Evolutionary conservation across 1,140 invertebrate species (phyloP), one percentile per base, ranked within the genome.

Genomic region (Daktulosphaira vitifoliae): DNA sequence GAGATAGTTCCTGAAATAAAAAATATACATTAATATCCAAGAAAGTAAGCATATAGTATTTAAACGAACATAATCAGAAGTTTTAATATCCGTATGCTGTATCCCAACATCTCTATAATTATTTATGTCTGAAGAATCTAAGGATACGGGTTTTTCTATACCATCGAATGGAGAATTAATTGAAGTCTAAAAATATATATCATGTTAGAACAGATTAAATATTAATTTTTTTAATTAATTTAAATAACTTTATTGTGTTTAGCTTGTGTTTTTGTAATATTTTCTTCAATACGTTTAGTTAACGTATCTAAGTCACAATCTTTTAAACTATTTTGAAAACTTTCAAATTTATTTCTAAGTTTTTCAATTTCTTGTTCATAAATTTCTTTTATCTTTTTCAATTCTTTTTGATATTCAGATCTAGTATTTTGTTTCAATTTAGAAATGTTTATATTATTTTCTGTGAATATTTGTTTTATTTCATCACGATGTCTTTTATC

Each of bases 241-340:
- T 16, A 42, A 42, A 56, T 39, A 42, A 56, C 44, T 6, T 56
- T 56, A 15, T 56, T 56, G 26, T 56, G 53, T 56, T 56, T 56
- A 16, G 22, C 22, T 26, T 56, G 53, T 6, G 53, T 56, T 44
- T 56, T 56, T 56, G 53, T 56, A 13, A 56, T 56, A 56, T 56
- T 39, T 25, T 56, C 53, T 56, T 44, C 53, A 42, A 56, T 56
- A 18, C 53, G 53, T 56, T 56, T 56, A 25, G 22, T 56, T 26
- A 56, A 56, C 8, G 38, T 26, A 18, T 56, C 53, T 18, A 56
- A 44, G n/a, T 56, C 53, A 44, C 38, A 56, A 8, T 56, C 53
- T 13, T 44, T 25, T 44, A 56, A n/a, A 44, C 44, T 39, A 16
- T 44, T 56, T 2, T 42, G 1, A 18, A 20, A 39, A 8, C 3